Percentiles rank a stretch among this genome's conserved stretches.
Evolutionary conservation across 2,797 vertebrate genomes (phyloP).

Genomic region (Sus cebifrons): DNA sequence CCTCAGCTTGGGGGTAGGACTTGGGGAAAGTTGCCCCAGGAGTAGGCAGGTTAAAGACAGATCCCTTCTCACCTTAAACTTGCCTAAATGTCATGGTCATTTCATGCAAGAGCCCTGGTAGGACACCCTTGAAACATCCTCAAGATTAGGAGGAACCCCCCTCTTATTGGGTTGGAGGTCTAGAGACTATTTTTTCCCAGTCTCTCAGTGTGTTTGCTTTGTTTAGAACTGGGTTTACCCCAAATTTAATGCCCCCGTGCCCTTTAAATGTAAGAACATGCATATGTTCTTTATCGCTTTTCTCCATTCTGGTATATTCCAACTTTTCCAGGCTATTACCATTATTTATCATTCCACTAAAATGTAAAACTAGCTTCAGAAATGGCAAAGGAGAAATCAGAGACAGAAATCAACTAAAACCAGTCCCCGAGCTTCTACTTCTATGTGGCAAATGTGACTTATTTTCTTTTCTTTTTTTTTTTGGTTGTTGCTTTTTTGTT

Average conservation of each 20-base stretch:
- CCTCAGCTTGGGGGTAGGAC: no score
- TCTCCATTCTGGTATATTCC: neutral
- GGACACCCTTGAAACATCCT: neutral
- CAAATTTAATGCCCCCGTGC: neutral
- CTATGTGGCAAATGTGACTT: neutral
- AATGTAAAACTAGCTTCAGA: constrained; percentile 65
- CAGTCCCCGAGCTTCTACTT: neutral
- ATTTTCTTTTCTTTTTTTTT: no score
- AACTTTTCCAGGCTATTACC: neutral
- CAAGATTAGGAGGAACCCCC: no score
- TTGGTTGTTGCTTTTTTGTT: no score
- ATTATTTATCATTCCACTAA: constrained; percentile 51
- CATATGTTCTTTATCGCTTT: constrained; percentile 25
- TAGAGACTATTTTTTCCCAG: neutral
- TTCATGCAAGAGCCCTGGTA: neutral
- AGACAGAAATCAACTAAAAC: constrained; percentile 25
- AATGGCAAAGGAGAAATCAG: constrained; percentile 42
- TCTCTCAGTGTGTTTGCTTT: neutral
- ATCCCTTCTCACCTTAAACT: neutral
- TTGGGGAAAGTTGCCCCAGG: no score
- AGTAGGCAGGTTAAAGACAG: neutral
- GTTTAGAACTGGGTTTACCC: neutral
- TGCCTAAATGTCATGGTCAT: neutral
- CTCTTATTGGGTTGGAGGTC: no score
- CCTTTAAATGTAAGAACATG: neutral